Percentiles rank a stretch among this genome's conserved stretches.
phyloP scores from a whole-genome alignment of 2,113 vertebrate genomes.

The Oceanodroma tethys region DNA sequence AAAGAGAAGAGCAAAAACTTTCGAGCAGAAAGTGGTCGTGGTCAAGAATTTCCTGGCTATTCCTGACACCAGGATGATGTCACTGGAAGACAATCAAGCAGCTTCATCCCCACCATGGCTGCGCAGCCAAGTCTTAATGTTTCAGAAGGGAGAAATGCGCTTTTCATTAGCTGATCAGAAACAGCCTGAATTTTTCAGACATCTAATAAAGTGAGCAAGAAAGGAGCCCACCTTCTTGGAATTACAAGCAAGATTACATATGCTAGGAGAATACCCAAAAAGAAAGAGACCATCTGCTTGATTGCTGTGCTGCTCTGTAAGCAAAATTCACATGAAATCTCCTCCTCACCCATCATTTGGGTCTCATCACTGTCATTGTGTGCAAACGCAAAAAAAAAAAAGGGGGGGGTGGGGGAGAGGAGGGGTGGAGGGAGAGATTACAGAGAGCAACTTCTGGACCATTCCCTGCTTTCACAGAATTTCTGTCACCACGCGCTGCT shows the following conservation, averaged over 20 bases:
- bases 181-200: constrained; percentile 2
- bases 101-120: background rate
- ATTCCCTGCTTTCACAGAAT: background rate
- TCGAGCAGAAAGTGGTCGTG: background rate
- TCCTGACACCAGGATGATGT: constrained; percentile 6
- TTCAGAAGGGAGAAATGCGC: background rate
- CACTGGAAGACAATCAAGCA: constrained; percentile 18
- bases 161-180: constrained; percentile 31
- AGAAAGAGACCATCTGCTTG: constrained; percentile 56
- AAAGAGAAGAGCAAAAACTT: constrained; percentile 38
- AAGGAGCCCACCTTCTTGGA: constrained; percentile 29
- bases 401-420: rapidly evolving
- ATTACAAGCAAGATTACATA: constrained; percentile 16
- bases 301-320: constrained; percentile 47
- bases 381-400: background rate
- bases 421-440: background rate
- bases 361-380: constrained; percentile 59
- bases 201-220: background rate
- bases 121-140: background rate
- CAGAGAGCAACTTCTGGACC: background rate
- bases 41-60: constrained; percentile 45
- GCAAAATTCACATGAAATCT: constrained; percentile 26
- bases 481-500: background rate
- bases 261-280: constrained; percentile 38
- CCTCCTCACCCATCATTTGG: constrained; percentile 19